A percentile compares a stretch with the other conserved stretches of the same genome.
These are phyloP conservation scores for Paramacrobiotus metropolitanus DNA, from an alignment of 1,140 invertebrate genomes.

Conservation along the genomic window DNA sequence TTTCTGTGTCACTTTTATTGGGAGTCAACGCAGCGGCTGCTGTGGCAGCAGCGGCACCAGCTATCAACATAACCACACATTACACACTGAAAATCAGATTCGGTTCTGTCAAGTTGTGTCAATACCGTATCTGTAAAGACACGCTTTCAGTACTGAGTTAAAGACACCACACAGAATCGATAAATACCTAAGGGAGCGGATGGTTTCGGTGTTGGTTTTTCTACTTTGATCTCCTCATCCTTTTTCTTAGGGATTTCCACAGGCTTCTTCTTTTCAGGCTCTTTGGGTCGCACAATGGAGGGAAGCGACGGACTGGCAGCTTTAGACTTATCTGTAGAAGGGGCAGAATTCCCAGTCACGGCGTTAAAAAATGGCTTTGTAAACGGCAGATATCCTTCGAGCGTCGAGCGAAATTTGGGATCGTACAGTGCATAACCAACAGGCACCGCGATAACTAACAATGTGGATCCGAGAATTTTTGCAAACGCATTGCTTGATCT, in stretches of 20 bases:
- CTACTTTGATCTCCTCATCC: not conserved
- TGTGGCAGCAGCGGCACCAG: too few species aligned
- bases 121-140: too few species aligned
- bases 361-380: not conserved
- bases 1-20: too few species aligned
- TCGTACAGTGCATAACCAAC: not conserved
- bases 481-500: not conserved
- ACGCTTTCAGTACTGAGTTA: too few species aligned
- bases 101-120: too few species aligned
- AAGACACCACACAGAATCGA: too few species aligned
- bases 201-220: not conserved
- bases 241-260: too few species aligned
- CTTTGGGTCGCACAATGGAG: not conserved
- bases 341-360: not conserved
- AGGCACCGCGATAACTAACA: not conserved
- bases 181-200: not conserved
- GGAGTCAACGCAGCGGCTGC: too few species aligned
- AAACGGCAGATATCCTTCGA: not conserved
- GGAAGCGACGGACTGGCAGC: not conserved
- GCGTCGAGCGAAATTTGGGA: not conserved
- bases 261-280: not conserved
- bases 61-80: too few species aligned
- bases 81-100: too few species aligned
- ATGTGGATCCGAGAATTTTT: not conserved
- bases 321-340: not conserved